Base-by-base conservation (phyloP, 2,113 vertebrate species). In the Phrynosoma blainvillii region DNA sequence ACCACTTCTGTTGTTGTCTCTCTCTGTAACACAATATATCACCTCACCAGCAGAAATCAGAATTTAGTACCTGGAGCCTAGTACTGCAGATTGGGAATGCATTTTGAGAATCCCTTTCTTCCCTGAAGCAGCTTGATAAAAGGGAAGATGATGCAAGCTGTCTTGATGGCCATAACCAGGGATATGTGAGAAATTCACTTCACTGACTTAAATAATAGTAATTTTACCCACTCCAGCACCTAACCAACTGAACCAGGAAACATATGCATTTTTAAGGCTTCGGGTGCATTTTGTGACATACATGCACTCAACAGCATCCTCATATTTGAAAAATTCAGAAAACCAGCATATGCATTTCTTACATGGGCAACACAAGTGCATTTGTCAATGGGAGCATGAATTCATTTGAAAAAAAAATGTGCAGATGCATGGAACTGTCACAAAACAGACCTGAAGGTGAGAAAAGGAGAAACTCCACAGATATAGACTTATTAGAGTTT, bases 41-140 rank as follows among this genome's bases (percentile, higher is more conserved):
- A 92, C 88, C 82, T 87, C 77, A n/a, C 40, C 71, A 86, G 79
- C 78, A 89, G 85, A 94, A 94, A 87, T 18, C 2, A 5, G 71
- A 91, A 91, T 82, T 71, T 90, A 79, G 23, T 75, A 87, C 30
- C 90, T 66, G 62, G 84, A 47, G 56, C 27, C 27, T 13, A 14
- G 20, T 56, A 18, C 42, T 23, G 54, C 16, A 42, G 40, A 74
- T 4, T n/a, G 56, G 54, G 84, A 21, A 40, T 27, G 36, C 56
- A 25, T 40, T 66, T 13, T 32, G 18, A 66, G 80, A 82, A 82
- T 5, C 23, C 10, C 20, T 2, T 42, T 40, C 47, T 84, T 13
- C 16, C 23, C 12, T 9, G 79, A 32, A 86, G 32, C 40, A 21
- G 20, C 4, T 62, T 78, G 59, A 78, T 27, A 27, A 65, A 65